Base-by-base conservation (phyloP, 2,888 invertebrate genomes). In the Acleris laterana region DNA sequence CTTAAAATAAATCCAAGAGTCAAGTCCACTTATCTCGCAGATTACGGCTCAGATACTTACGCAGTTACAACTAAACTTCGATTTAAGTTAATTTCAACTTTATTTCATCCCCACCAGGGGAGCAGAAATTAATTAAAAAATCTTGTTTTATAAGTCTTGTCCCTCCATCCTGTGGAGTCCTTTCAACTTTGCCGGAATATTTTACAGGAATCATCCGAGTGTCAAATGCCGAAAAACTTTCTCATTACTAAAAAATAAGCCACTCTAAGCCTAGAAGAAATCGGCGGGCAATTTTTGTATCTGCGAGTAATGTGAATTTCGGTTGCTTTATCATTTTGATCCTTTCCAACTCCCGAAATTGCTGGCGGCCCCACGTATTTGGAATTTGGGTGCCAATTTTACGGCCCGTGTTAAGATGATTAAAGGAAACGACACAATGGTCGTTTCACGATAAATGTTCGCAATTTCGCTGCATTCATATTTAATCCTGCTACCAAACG, bases 191-290 rank as follows among this genome's bases (percentile, higher is more conserved):
- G 63, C 62, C 52, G 69, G 58, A 53, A 44, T 42, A 50, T 60
- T 28, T 53, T 72, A 68, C 66, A 63, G 69, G 69, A 74, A 71
- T 71, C 74, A 70, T 70, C 61, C 70, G 53, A 32, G 60, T 69
- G 67, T 73, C 71, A 74, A 75, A 74, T 70, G 65, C 59, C 72
- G 65, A 69, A 69, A 68, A 65, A 63, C 68, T 65, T 71, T 68
- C 62, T 70, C 70, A 67, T 72, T 70, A 73, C 74, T 71, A 51
- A 9, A 17, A 44, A 17, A 3, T n/a, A 25, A n/a, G 17, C 16
- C 5, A 16, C 16, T 51, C 4, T 13, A 38, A 38, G 38, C 38
- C 38, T 38, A 13, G 2, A 19, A 13, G 9, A 5, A 49, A 20
- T 20, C 13, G 11, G 2, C 13, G 11, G 2, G 13, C 49, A 19